Percentiles rank a stretch among this genome's conserved stretches.
phyloP scores from a whole-genome alignment of 2,113 vertebrate genomes.

The Triplophysa siluroides region DNA sequence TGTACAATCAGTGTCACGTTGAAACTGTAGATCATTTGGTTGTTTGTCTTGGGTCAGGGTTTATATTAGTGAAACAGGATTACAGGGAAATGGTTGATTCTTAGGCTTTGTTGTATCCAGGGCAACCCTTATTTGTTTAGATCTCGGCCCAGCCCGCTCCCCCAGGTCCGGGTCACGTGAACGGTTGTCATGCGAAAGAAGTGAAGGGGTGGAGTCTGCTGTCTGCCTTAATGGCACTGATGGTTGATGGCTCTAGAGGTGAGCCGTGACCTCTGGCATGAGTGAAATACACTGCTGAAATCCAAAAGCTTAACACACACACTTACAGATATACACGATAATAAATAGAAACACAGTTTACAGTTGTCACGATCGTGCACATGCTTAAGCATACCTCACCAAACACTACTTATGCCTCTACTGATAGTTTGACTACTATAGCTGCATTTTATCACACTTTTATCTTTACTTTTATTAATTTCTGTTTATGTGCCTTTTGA shows the following conservation, averaged over 20 bases:
- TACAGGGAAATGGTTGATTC: slow-evolving; percentile 31
- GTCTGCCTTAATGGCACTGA: slow-evolving; percentile 42
- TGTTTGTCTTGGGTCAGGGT: neutral
- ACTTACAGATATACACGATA: neutral
- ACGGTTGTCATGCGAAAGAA: slow-evolving; percentile 31
- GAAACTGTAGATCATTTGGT: neutral
- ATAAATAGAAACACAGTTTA: neutral
- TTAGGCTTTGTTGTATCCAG: slow-evolving; percentile 46
- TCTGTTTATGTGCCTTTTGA: slow-evolving; percentile 40
- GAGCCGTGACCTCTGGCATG: slow-evolving; percentile 57
- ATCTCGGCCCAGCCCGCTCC: slow-evolving; percentile 13
- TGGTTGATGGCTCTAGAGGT: slow-evolving; percentile 55
- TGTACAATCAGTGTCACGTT: neutral
- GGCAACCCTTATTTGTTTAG: slow-evolving; percentile 51
- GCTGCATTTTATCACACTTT: neutral
- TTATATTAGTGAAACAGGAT: slow-evolving; percentile 1
- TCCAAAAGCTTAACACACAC: neutral
- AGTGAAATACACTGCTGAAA: slow-evolving; percentile 24
- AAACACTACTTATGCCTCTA: slow-evolving; percentile 38
- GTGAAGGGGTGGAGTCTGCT: slow-evolving; percentile 34
- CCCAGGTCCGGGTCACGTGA: slow-evolving; percentile 18
- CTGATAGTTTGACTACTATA: neutral
- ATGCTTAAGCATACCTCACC: slow-evolving; percentile 12
- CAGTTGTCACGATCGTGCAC: neutral
- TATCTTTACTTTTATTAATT: neutral